Evolutionary conservation across 1,140 invertebrate species (phyloP).

Genomic region (Meloidogyne chitwoodi): DNA sequence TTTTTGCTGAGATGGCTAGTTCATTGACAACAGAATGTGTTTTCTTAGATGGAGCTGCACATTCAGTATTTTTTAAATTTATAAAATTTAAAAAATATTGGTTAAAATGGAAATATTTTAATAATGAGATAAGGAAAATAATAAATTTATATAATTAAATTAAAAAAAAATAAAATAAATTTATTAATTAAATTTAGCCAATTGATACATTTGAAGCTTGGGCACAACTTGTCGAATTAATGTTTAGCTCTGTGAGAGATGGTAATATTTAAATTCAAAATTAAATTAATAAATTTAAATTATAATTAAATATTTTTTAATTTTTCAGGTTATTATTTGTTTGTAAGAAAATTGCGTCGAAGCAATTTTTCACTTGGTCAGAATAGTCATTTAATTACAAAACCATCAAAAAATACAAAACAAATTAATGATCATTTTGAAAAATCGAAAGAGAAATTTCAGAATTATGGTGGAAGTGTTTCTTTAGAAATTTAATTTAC

Average conservation of each 20-base stretch:
- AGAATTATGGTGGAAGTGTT: not conserved
- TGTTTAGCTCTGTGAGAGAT: slow-evolving; percentile 46
- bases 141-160: not conserved
- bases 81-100: not conserved
- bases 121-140: not conserved
- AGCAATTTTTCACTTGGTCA: not conserved
- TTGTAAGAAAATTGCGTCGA: not conserved
- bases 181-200: slow-evolving; percentile 24
- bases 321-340: not conserved
- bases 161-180: too few relatives aligned
- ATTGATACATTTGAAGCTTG: slow-evolving; percentile 54
- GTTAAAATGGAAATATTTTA: too few relatives aligned
- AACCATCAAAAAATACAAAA: not conserved
- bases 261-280: slow-evolving; percentile 39
- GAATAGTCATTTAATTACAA: not conserved
- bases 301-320: too few relatives aligned
- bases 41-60: slow-evolving; percentile 45
- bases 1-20: slow-evolving; percentile 47
- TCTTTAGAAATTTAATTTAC: not conserved
- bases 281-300: not conserved
- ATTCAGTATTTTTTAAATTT: slow-evolving; percentile 8
- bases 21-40: slow-evolving; percentile 53
- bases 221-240: slow-evolving; percentile 48
- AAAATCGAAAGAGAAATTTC: not conserved
- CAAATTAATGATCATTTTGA: not conserved